phyloP scores from a whole-genome alignment of 2,113 vertebrate species.

The pig (Sus scrofa) region DNA sequence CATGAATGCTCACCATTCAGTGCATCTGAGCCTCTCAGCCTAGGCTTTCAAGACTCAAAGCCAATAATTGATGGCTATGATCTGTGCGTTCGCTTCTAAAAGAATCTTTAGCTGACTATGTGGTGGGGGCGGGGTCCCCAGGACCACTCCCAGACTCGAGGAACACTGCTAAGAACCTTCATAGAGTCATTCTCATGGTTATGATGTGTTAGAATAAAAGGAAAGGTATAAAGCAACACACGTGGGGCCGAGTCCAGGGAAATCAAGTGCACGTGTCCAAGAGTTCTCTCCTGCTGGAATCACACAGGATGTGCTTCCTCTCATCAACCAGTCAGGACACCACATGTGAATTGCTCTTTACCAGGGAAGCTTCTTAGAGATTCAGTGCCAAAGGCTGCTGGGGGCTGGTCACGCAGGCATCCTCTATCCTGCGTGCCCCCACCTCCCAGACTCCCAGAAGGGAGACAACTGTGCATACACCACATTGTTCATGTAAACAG shows the following conservation, averaged over 20 bases:
- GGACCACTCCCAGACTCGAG: neutral
- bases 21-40: neutral
- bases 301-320: neutral
- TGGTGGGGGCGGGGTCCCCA: fast-evolving
- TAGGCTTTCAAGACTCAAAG: neutral
- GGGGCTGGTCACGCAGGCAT: neutral
- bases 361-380: neutral
- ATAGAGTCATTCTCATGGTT: neutral
- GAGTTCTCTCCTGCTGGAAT: neutral
- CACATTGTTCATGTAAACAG: neutral
- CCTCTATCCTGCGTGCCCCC: fast-evolving
- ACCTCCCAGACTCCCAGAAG: neutral
- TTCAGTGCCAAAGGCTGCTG: neutral
- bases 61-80: neutral
- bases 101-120: neutral
- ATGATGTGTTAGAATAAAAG: neutral
- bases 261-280: neutral
- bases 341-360: neutral
- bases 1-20: neutral
- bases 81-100: neutral
- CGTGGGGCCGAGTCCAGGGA: neutral
- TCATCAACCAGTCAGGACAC: no score
- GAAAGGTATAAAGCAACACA: neutral
- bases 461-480: neutral
- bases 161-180: neutral